Conservation (phyloP, 2,797 vertebrate species). For the Knipowitschia caucasica region DNA sequence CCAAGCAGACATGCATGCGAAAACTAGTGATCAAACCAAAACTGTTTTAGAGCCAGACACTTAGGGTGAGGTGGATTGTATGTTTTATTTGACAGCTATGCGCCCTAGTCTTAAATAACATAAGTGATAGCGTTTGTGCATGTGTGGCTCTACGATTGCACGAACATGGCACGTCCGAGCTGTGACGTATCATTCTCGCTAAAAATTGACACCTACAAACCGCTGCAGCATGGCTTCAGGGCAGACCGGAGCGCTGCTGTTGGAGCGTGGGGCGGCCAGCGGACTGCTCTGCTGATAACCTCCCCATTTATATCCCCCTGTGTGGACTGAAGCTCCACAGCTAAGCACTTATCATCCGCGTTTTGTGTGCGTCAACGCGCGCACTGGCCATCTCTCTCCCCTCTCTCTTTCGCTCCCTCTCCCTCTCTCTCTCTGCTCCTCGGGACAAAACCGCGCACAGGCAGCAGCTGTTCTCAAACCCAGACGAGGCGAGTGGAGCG, state of each 20-base stretch:
- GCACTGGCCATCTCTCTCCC: slow-evolving; percentile 7
- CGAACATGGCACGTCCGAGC: background rate
- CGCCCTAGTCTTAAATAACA: background rate
- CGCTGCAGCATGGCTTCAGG: slow-evolving; percentile 23
- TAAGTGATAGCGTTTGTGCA: background rate
- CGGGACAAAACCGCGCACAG: slow-evolving; percentile 50
- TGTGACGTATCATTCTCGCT: slow-evolving; percentile 1
- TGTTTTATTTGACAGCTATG: background rate
- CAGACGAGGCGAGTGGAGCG: slow-evolving; percentile 25
- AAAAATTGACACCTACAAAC: slow-evolving; percentile 5
- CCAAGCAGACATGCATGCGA: too few species aligned
- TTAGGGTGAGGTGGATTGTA: too few species aligned
- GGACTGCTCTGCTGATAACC: background rate
- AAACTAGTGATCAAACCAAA: too few species aligned
- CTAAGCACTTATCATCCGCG: slow-evolving; percentile 34
- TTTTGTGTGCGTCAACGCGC: slow-evolving; percentile 41
- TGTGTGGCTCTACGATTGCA: background rate
- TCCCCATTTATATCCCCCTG: background rate
- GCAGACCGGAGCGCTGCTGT: slow-evolving; percentile 15
- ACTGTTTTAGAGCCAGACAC: too few species aligned
- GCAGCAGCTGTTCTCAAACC: slow-evolving; percentile 53
- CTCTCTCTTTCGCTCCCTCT: slow-evolving; percentile 3
- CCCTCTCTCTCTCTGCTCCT: slow-evolving; percentile 14
- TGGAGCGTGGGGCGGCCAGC: slow-evolving; percentile 12
- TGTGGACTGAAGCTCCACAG: slow-evolving; percentile 11